These are phyloP conservation scores for Forbesichthys agassizii DNA, from an alignment of 2,113 vertebrate species.

Conservation along the genomic window DNA sequence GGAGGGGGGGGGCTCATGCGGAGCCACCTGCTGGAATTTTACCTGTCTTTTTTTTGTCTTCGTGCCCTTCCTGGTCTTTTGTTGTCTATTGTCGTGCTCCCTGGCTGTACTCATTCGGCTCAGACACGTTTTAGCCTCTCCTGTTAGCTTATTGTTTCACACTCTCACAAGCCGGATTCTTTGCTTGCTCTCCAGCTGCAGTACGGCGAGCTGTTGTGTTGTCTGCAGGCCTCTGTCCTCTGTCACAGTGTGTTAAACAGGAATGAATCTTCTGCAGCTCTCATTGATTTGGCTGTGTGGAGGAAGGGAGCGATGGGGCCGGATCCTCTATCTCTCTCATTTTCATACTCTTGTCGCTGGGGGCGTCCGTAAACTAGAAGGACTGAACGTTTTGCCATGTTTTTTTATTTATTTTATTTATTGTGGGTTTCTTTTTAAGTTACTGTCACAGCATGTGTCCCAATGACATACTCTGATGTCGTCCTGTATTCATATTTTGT, in stretches of 20 bases:
- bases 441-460: too few species aligned
- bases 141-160: conserved; percentile 25
- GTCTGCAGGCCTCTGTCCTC: conserved; percentile 40
- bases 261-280: conserved; percentile 62
- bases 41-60: conserved; percentile 36
- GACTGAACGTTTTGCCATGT: not conserved
- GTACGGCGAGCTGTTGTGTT: conserved; percentile 51
- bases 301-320: conserved; percentile 24
- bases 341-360: conserved; percentile 28
- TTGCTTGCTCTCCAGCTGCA: conserved; percentile 24
- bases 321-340: conserved; percentile 15
- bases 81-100: conserved; percentile 6
- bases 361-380: conserved; percentile 4
- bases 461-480: not conserved
- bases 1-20: conserved; percentile 43
- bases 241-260: conserved; percentile 63
- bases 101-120: not conserved
- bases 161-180: conserved; percentile 35
- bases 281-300: conserved; percentile 58
- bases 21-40: conserved; percentile 45
- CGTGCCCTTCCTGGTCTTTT: conserved; percentile 17
- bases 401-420: conserved; percentile 8
- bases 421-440: not conserved
- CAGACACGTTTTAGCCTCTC: not conserved
- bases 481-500: not conserved